A percentile compares a stretch with the other conserved stretches of the same genome.
phyloP scores from a whole-genome alignment of 2,797 vertebrate genomes.

The Hipposideros larvatus region DNA sequence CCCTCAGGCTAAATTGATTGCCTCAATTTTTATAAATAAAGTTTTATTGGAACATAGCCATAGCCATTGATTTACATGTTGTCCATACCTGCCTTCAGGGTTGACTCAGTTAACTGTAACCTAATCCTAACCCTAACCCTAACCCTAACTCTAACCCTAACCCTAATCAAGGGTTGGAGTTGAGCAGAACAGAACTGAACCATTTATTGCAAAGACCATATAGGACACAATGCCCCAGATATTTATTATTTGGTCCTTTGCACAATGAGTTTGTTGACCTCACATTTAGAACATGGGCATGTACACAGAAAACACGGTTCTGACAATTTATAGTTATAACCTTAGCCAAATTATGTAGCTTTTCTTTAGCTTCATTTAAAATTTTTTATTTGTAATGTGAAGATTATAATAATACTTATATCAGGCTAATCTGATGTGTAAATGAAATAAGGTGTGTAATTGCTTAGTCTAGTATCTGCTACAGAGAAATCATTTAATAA shows the following conservation, averaged over 20 bases:
- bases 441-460: not conserved
- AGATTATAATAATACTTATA: not conserved
- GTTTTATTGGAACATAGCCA: not conserved
- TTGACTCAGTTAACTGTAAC: not conserved
- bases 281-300: not conserved
- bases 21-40: not conserved
- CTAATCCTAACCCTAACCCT: not conserved
- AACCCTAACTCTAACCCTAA: not conserved
- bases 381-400: not conserved
- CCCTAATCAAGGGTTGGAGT: not conserved
- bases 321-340: not conserved
- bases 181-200: not conserved
- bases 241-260: not conserved
- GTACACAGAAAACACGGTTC: not conserved
- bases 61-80: not conserved
- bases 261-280: not conserved
- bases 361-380: not conserved
- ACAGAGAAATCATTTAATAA: not conserved
- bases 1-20: not conserved
- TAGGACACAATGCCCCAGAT: not conserved
- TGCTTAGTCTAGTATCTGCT: not conserved
- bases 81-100: not conserved
- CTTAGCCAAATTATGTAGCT: not conserved
- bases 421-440: not conserved
- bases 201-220: not conserved